Evolutionary conservation across 2,888 invertebrate species (phyloP).

Genomic region (Drosophila stalkeri): DNA sequence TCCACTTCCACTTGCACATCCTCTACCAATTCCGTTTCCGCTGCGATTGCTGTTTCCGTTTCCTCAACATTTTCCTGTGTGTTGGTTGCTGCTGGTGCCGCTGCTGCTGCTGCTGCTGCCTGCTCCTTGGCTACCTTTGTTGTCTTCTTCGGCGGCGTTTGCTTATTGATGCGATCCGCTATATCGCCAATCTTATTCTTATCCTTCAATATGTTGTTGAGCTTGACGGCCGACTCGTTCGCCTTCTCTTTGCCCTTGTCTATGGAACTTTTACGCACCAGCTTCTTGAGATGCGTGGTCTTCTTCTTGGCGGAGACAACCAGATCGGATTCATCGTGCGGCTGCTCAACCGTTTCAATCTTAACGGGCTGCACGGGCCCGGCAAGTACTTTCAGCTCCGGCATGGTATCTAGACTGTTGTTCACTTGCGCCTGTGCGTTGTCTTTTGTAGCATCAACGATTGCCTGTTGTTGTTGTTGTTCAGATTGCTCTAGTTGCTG

Average conservation of each 20-base stretch:
- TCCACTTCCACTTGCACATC: conserved; percentile 14
- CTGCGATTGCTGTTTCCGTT: background rate
- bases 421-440: conserved; percentile 51
- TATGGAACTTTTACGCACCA: conserved; percentile 75
- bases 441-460: conserved; percentile 68
- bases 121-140: conserved; percentile 41
- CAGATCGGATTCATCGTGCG: conserved; percentile 61
- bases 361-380: conserved; percentile 80
- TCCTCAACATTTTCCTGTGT: conserved; percentile 30
- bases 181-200: conserved; percentile 71
- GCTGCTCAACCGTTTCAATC: conserved; percentile 69
- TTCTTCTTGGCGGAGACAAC: conserved; percentile 65
- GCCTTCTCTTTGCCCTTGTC: conserved; percentile 61
- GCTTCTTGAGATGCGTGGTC: conserved; percentile 63
- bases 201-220: conserved; percentile 67
- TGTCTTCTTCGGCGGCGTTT: conserved; percentile 65
- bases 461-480: conserved; percentile 35
- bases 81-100: conserved; percentile 4
- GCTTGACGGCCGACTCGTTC: conserved; percentile 30
- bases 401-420: conserved; percentile 74
- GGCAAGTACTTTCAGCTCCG: conserved; percentile 79
- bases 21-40: conserved; percentile 18
- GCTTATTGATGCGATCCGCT: conserved; percentile 57
- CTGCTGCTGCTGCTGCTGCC: background rate
- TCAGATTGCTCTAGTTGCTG: conserved; percentile 28